These are phyloP conservation scores for Leptopilina syphax DNA, from an alignment of 2,888 invertebrate genomes.

Conservation along the genomic window DNA sequence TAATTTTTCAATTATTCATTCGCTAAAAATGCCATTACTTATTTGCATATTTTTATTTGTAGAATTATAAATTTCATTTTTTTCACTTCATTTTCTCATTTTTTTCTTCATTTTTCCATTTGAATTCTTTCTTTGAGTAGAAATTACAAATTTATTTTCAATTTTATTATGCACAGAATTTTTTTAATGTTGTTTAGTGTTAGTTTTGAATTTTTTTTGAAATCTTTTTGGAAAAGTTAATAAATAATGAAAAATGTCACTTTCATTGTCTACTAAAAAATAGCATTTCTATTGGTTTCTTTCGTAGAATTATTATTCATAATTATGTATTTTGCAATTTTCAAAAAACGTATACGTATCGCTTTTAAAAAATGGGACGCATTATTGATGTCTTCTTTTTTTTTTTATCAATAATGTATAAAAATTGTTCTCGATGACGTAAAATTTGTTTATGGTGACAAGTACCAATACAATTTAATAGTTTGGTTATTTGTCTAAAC, in stretches of 20 bases:
- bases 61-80: not conserved
- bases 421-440: not conserved
- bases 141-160: not conserved
- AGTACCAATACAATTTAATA: not conserved
- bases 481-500: not conserved
- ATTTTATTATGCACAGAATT: not conserved
- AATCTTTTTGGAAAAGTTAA: not conserved
- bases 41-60: not conserved
- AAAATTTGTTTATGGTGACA: not conserved
- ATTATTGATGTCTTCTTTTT: not conserved
- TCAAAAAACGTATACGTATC: not conserved
- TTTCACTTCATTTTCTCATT: not conserved
- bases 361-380: constrained; percentile 11
- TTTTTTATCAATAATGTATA: not conserved
- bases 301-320: not conserved
- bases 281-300: not conserved
- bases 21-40: not conserved
- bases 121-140: not conserved
- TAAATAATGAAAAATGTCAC: not conserved
- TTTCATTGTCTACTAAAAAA: constrained; percentile 8
- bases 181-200: not conserved
- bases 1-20: not conserved
- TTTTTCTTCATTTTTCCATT: not conserved
- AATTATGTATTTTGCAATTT: not conserved
- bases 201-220: not conserved